These are phyloP conservation scores for Melanerpes formicivorus DNA, from an alignment of 2,113 vertebrate species.

Conservation along the genomic window DNA sequence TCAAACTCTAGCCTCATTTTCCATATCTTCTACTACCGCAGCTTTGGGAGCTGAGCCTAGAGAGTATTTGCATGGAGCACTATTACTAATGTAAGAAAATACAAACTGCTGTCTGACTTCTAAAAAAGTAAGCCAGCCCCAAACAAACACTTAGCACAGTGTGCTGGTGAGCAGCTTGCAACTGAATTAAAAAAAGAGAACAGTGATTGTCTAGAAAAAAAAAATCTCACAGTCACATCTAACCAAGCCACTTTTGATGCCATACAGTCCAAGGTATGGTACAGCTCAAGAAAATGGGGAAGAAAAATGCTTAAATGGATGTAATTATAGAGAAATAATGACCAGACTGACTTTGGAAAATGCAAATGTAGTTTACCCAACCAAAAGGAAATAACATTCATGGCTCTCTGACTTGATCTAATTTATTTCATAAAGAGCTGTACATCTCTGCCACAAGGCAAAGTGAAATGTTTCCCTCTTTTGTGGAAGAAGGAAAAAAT, in stretches of 20 bases:
- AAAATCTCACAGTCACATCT: not conserved
- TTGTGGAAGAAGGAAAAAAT: not conserved
- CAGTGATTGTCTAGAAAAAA: not conserved
- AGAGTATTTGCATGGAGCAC: not conserved
- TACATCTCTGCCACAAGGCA: not conserved
- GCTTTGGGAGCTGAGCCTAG: not conserved
- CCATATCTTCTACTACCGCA: not conserved
- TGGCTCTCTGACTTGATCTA: not conserved
- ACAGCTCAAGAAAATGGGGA: not conserved
- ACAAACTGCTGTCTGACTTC: slow-evolving; percentile 11
- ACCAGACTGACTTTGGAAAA: not conserved
- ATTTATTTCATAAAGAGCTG: not conserved
- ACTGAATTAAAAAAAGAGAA: not conserved
- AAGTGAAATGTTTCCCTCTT: not conserved
- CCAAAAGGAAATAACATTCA: not conserved
- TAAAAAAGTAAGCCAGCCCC: not conserved
- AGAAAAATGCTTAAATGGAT: not conserved
- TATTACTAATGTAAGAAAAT: not conserved
- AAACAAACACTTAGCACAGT: not conserved
- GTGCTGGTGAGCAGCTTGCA: not conserved
- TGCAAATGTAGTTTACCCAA: not conserved
- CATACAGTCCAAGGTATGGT: not conserved
- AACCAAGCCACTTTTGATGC: not conserved
- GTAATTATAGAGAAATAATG: not conserved
- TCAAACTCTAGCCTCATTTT: not conserved